Evolutionary conservation across 2,888 invertebrate genomes (phyloP).

Genomic region (Creontiades dilutus): DNA sequence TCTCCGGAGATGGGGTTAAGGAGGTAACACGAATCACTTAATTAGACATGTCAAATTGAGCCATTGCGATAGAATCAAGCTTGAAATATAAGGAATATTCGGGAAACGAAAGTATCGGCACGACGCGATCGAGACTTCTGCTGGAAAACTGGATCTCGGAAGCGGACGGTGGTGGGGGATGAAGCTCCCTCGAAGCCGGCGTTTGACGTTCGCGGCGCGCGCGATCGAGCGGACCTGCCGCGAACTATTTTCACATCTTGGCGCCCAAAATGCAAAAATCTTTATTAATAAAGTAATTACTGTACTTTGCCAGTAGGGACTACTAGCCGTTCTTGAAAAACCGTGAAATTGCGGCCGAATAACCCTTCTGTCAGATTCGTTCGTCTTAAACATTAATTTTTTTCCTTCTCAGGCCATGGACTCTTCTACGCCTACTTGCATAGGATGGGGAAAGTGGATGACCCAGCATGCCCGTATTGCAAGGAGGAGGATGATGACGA

Average conservation of each 20-base stretch:
- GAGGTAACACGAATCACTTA: background rate
- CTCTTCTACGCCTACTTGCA: too few species aligned
- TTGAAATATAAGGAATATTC: background rate
- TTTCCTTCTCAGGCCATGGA: too few species aligned
- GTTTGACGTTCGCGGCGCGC: background rate
- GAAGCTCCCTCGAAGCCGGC: background rate
- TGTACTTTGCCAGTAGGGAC: too few species aligned
- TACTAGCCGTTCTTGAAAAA: too few species aligned
- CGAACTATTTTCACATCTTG: background rate
- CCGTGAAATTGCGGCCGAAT: too few species aligned
- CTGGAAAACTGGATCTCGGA: constrained; percentile 15
- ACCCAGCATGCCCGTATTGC: too few species aligned
- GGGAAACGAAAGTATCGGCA: background rate
- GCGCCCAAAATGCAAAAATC: too few species aligned
- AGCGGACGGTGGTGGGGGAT: background rate
- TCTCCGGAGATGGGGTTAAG: background rate
- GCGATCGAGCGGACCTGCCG: background rate
- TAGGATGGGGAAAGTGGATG: too few species aligned
- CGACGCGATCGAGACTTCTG: background rate
- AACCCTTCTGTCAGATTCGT: too few species aligned
- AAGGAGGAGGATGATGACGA: too few species aligned
- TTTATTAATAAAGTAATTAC: too few species aligned
- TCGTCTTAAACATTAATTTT: too few species aligned
- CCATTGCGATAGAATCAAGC: background rate
- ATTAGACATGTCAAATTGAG: constrained; percentile 19